These are phyloP conservation scores for Glomeris maerens DNA, from an alignment of 1,140 invertebrate species.

Conservation along the genomic window DNA sequence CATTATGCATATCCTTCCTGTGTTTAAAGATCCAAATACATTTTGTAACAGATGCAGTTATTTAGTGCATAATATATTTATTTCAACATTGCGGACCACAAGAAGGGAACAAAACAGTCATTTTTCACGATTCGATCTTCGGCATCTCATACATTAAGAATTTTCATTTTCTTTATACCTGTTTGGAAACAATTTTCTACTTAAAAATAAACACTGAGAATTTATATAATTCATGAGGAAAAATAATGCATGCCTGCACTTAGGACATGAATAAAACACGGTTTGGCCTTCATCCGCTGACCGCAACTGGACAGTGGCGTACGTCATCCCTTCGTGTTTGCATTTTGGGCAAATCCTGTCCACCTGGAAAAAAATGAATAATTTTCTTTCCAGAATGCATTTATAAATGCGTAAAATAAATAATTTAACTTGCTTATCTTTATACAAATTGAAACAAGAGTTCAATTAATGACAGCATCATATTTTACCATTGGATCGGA, in stretches of 20 bases:
- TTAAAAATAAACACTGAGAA: no score
- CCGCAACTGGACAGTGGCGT: constrained; percentile 80
- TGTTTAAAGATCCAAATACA: no score
- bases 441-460: constrained; percentile 6
- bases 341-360: constrained; percentile 81
- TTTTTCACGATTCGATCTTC: no score
- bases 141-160: no score
- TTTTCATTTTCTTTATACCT: no score
- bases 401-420: background rate
- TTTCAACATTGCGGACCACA: no score
- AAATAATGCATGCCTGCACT: constrained; percentile 73
- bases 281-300: constrained; percentile 99
- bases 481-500: background rate
- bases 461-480: background rate
- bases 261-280: constrained; percentile 90
- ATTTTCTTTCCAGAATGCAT: background rate
- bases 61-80: no score
- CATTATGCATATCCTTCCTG: no score
- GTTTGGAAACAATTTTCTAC: no score
- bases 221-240: no score
- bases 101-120: no score
- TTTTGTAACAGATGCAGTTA: no score
- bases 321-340: constrained; percentile 81
- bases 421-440: background rate
- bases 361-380: constrained; percentile 29